A percentile compares a stretch with the other conserved stretches of the same genome.
Conservation (phyloP, 92 coral and sea anemone genomes). For the Zoanthus solanderi region DNA sequence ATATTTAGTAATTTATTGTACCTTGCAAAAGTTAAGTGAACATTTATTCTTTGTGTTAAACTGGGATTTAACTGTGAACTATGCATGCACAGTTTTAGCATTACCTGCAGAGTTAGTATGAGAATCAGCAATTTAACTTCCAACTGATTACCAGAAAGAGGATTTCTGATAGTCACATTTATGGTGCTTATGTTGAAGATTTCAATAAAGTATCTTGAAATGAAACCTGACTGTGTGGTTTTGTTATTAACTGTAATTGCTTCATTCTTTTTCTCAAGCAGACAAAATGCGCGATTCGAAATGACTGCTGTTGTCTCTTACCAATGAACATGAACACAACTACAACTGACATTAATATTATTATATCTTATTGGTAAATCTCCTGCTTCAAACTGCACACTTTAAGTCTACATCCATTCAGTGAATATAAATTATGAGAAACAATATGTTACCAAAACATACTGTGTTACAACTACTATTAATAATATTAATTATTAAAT, state of each 20-base stretch:
- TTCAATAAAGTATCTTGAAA: conserved; percentile 44
- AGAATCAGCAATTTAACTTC: not conserved
- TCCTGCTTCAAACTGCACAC: too few species aligned
- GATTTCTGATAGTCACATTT: not conserved
- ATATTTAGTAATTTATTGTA: not conserved
- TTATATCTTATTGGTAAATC: too few species aligned
- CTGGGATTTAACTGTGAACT: not conserved
- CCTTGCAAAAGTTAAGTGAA: not conserved
- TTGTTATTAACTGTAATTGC: conserved; percentile 6
- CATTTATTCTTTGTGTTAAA: not conserved
- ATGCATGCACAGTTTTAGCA: conserved; percentile 17
- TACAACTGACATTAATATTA: too few species aligned
- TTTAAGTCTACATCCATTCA: too few species aligned
- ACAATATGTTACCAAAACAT: too few species aligned
- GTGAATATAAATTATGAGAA: too few species aligned
- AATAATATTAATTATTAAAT: not conserved
- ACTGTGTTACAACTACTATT: too few species aligned
- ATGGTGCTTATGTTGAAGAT: not conserved
- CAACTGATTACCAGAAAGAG: not conserved
- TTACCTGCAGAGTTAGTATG: not conserved
- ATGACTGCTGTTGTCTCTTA: too few species aligned
- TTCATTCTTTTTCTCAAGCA: not conserved
- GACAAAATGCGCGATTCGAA: not conserved
- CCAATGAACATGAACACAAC: too few species aligned
- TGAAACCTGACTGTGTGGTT: conserved; percentile 42